phyloP scores from a whole-genome alignment of 2,113 vertebrate species.

The Gallinago media region DNA sequence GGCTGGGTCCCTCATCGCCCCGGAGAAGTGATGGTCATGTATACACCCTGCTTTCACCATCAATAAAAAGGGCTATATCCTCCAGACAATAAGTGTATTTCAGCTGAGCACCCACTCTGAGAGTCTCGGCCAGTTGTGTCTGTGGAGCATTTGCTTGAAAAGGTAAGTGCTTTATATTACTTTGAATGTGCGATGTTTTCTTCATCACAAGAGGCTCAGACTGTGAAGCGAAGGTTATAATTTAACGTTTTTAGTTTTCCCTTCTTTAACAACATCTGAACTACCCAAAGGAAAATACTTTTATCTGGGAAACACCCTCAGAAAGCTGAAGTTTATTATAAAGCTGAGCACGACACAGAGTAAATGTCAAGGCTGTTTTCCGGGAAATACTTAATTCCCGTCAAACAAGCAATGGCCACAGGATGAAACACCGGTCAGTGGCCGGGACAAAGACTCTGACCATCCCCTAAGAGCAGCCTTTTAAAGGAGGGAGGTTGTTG shows the following conservation, averaged over 20 bases:
- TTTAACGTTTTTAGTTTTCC: not conserved
- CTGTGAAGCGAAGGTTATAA: not conserved
- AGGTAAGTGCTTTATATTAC: constrained; percentile 62
- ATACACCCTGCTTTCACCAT: not conserved
- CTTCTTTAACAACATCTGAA: not conserved
- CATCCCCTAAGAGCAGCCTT: not conserved
- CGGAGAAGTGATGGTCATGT: not conserved
- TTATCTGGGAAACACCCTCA: not conserved
- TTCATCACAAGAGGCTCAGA: not conserved
- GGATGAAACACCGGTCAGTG: not conserved
- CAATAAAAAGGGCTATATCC: constrained; percentile 5
- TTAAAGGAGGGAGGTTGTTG: not conserved
- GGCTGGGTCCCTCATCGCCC: not conserved
- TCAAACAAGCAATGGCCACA: not conserved
- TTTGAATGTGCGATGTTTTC: constrained; percentile 8
- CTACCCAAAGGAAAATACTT: not conserved
- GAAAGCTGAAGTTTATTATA: not conserved
- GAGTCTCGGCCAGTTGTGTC: not conserved
- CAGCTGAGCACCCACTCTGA: not conserved
- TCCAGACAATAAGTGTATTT: constrained; percentile 13
- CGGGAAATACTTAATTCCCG: not conserved
- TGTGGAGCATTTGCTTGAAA: not conserved
- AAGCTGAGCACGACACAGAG: not conserved
- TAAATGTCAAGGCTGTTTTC: not conserved
- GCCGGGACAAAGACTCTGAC: not conserved